A percentile compares a stretch with the other conserved stretches of the same genome.
These are phyloP conservation scores for Falco novaeseelandiae DNA, from an alignment of 2,797 vertebrate genomes.

Conservation along the genomic window DNA sequence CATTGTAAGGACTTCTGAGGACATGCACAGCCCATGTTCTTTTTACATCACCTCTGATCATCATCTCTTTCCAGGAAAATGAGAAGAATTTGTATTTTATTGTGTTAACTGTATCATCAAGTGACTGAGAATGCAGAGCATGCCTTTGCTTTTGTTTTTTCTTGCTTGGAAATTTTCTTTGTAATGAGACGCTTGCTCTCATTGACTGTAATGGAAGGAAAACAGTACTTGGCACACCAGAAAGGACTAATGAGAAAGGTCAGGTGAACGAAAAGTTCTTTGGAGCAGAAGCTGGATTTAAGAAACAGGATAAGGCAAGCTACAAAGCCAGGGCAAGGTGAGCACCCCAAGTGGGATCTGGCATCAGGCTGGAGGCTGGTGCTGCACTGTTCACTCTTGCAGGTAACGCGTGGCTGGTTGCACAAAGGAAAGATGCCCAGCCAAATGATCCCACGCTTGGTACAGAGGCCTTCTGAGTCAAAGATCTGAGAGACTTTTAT, in stretches of 20 bases:
- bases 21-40: background rate
- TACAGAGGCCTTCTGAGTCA: background rate
- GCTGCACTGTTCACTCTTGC: background rate
- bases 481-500: background rate
- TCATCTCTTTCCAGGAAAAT: background rate
- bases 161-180: slow-evolving; percentile 6
- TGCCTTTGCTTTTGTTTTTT: slow-evolving; percentile 1
- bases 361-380: background rate
- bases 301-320: background rate
- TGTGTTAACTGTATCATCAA: background rate
- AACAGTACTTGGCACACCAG: background rate
- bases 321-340: background rate
- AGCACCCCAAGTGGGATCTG: background rate
- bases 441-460: background rate
- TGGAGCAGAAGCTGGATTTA: background rate
- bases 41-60: background rate
- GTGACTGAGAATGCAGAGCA: background rate
- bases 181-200: background rate
- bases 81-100: background rate
- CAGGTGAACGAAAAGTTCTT: background rate
- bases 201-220: background rate
- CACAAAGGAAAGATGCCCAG: background rate
- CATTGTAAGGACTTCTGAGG: background rate
- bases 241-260: background rate
- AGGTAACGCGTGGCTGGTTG: background rate